Evolutionary conservation across 2,113 vertebrate species (phyloP), one percentile per base, ranked within the genome.

Genomic region (Microtus richardsoni): DNA sequence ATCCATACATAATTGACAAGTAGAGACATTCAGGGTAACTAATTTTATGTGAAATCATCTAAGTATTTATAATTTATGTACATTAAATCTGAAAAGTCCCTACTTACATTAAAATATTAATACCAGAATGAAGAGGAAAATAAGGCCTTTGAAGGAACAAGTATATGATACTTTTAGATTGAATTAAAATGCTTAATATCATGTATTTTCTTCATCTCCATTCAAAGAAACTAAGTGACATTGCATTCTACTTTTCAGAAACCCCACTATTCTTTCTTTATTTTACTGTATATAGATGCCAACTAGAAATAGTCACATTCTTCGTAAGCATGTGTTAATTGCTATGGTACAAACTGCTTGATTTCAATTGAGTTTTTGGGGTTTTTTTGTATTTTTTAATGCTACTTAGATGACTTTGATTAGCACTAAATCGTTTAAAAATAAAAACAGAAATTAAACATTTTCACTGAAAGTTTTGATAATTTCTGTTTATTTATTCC

Each of bases 291-390:
- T 90, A 91, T 96, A 98, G 95, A 95, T 94, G 54, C 86, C 88
- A 97, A 74, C 28, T 49, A 97, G n/a, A n/a, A 83, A 95, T 96
- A 97, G 89, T 52, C 78, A 96, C 60, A 97, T 94, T 97, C 86
- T 93, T 58, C 96, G n/a, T 54, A 95, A 97, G 73, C 28, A 93
- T 68, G 11, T 70, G 44, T 79, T 91, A 96, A 95, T 60, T 91
- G 89, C 52, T 82, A 10, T 86, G 47, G 58, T 21, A 39, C 96
- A 96, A 70, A 0, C 0, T 0, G 80, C 2, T 95, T 95, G 73
- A 4, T 17, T 84, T 92, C 33, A n/a, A 26, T 79, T 95, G 47
- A 12, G 22, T 19, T 58, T 52, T 94, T 17, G 0, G 10, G 10
- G 2, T 49, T 54, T 26, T 73, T 91, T 52, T 80, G 95, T 66